Base-by-base conservation (phyloP, 37 sponge, comb jelly and placozoan genomes). In the Mnemiopsis leidyi region DNA sequence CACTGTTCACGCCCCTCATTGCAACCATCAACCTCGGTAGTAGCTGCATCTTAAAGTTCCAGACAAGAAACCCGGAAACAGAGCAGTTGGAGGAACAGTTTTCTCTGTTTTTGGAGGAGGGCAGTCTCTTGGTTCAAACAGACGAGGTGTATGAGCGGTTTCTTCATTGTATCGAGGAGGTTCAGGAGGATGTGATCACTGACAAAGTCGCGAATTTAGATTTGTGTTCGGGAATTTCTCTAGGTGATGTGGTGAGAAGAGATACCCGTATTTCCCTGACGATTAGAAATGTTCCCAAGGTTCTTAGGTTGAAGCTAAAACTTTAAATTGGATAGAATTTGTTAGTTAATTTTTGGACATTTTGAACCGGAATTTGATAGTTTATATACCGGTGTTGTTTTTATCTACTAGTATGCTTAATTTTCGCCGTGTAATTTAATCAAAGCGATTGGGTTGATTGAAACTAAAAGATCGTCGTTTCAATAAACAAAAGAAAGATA, bases 231-330 rank as follows among this genome's bases (percentile, higher is more conserved):
- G 68, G 25, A 29, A 0, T 28, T 3, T 0, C 32, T 23, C 24
- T 92, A 23, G 96, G 94, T 0, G 39, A 88, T n/a, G 69, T 48
- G 0, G 30, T 99, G 18, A 32, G 82, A 39, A 95, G 99, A 92
- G 68, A 69, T 7, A 99, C 97, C n/a, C 69, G 99, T 69, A 95
- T 99, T 16, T 99, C 99, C 3, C 93, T 99, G 40, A 99, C 99
- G 0, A 95, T 99, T 23, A 95, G 99, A 88, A 93, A 96, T 94
- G 99, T 99, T 29, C 96, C 97, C 25, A 99, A 99, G 69, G 93
- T 95, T 0, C 28, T 95, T 13, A 96, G 95, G 73, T 76, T 97
- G 0, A 95, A 97, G 83, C 26, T 98, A 28, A 94, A 3, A 23
- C 29, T 79, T 7, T 79, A 36, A 79, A n/a, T n/a, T n/a, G n/a